Evolutionary conservation across 2,797 vertebrate genomes (phyloP).

Genomic region (Liasis olivaceus): DNA sequence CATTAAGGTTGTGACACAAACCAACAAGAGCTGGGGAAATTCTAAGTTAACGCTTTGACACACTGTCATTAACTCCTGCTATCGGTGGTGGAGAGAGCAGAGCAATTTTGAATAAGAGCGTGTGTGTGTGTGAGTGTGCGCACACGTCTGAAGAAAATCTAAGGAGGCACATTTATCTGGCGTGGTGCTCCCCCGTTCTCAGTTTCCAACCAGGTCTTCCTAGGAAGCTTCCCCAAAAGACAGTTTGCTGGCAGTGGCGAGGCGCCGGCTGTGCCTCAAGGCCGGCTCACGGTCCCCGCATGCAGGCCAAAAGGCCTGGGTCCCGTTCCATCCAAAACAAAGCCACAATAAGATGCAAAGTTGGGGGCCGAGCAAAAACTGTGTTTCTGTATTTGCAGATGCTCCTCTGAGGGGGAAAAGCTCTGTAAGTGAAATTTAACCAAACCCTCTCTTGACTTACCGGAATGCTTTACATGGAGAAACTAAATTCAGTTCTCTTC

Average conservation of each 20-base stretch:
- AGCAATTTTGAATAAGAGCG: constrained; percentile 3
- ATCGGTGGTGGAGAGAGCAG: not conserved
- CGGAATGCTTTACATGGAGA: not conserved
- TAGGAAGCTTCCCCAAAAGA: not conserved
- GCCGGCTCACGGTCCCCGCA: not conserved
- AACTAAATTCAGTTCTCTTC: not conserved
- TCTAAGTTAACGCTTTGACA: constrained; percentile 36
- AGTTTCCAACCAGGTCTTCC: not conserved
- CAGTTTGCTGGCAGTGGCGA: not conserved
- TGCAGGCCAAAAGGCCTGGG: no score
- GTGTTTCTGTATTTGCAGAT: not conserved
- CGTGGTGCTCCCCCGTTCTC: not conserved
- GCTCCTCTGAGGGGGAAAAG: not conserved
- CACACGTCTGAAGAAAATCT: not conserved
- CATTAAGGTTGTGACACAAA: constrained; percentile 56
- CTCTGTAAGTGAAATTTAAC: not conserved
- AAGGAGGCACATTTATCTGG: not conserved
- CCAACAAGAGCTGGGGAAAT: constrained; percentile 55
- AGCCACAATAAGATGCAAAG: not conserved
- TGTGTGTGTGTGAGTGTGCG: not conserved
- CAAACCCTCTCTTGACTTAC: not conserved
- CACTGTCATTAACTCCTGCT: constrained; percentile 34
- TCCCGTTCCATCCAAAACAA: not conserved
- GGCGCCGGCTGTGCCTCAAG: not conserved
- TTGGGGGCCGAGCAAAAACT: not conserved